Base-by-base conservation (phyloP, 2,113 vertebrate species). In the Cephalophus harveyi region DNA sequence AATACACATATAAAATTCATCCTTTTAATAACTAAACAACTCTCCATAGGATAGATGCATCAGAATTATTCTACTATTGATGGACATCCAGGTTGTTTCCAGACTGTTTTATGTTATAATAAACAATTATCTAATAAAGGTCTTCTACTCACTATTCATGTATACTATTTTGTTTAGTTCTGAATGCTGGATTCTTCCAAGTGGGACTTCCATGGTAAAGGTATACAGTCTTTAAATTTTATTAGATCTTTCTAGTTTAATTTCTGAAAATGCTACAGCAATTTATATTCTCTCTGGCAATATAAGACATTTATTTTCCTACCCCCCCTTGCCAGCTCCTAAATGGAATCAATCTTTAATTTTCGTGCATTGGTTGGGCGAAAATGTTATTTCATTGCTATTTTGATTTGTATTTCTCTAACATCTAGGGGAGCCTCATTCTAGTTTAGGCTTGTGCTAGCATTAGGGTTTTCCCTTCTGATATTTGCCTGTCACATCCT, bases 81-180 rank as follows among this genome's bases (percentile, higher is more conserved):
- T 50, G 64, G 89, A 30, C 71, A 87, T 43, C n/a, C 16, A 59
- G 19, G 15, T 43, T 79, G 46, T 33, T 91, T 86, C 40, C 62
- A 94, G 57, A 48, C 40, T 94, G 82, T 60, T 96, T 95, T 94
- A 93, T 59, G 57, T 43, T 97, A 83, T 28, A 55, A 93, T 96
- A 95, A 97, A 89, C 62, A 95, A 90, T 95, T 60, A 86, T 87
- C 86, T 94, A 96, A 97, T 95, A 93, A 95, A 89, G n/a, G 87
- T 54, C 25, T 23, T 81, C 67, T 21, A 89, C 90, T 40, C 67
- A 74, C 83, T 95, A 86, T 81, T 95, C 30, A 48, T 36, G 17
- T 46, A 16, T 55, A 52, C 40, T 59, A 46, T 27, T 55, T 17
- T 55, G 74, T 95, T 96, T 82, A 60, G 95, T 82, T 97, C 36